Evolutionary conservation across 1,140 invertebrate genomes (phyloP).

Genomic region (Philotrypesis tridentata): DNA sequence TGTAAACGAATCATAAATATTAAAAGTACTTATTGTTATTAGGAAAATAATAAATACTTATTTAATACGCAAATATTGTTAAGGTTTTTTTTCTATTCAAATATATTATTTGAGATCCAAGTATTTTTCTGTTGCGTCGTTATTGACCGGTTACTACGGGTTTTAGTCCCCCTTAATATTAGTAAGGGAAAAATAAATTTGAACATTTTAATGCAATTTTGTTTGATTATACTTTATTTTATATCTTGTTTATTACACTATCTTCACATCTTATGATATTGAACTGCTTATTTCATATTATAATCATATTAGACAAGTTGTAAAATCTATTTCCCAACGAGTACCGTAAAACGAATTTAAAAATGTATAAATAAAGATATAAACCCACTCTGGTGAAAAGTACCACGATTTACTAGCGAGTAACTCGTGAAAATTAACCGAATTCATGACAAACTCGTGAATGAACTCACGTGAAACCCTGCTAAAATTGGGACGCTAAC

Average conservation of each 20-base stretch:
- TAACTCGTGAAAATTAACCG: no score
- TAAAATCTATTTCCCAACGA: not conserved
- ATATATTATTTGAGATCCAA: no score
- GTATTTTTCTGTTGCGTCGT: no score
- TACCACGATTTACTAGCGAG: no score
- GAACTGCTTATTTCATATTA: not conserved
- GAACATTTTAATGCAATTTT: conserved; percentile 7
- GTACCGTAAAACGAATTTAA: not conserved
- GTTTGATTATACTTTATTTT: not conserved
- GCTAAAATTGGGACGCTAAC: no score
- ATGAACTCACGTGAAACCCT: no score
- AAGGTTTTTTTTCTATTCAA: conserved; percentile 16
- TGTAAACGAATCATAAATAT: no score
- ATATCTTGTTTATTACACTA: not conserved
- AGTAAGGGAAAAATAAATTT: conserved; percentile 23
- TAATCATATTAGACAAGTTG: not conserved
- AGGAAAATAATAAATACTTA: conserved; percentile 4
- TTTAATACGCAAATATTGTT: conserved; percentile 1
- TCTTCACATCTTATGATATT: not conserved
- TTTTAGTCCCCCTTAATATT: no score
- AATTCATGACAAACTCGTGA: no score
- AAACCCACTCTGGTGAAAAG: no score
- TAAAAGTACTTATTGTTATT: conserved; percentile 15
- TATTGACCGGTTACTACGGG: no score
- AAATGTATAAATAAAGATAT: not conserved